Base-by-base conservation (phyloP, 1,140 invertebrate genomes). In the Neotoxoptera formosana region DNA sequence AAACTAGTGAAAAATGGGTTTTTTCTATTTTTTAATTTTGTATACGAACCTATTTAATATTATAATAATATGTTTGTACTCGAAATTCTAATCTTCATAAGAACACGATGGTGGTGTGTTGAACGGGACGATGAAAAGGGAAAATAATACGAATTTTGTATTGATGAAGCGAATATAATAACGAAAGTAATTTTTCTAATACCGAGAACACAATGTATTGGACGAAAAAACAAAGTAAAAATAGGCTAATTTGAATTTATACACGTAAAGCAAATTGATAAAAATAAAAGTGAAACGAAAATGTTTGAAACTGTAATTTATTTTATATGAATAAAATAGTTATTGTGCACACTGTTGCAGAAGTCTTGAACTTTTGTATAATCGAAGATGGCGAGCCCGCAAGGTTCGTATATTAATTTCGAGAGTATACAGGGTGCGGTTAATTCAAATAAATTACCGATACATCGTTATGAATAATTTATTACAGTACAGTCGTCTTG, bases 381-480 rank as follows among this genome's bases (percentile, higher is more conserved):
- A 76, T n/a, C n/a, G 11, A 76, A 76, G 11, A n/a, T 17, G n/a
- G 4, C n/a, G 30, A 76, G 60, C 14, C 30, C n/a, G 21, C 60
- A 83, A 36, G 34, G 6, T 20, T n/a, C 30, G 30, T 67, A 53
- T 67, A 67, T 67, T 81, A 36, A 34, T 81, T 81, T 81, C 4
- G 76, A 34, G 76, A 81, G 36, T 36, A 81, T 36, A 81, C 76
- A 81, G 76, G 76, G 76, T 81, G 76, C 20, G 76, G 76, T 83
- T 34, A 21, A 83, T 83, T 81, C 76, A 83, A 83, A 83, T 83
- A 83, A 83, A 83, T 36, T 83, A 83, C 14, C 76, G 20, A 83
- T 83, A 36, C 76, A 83, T 36, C 21, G 34, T 83, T 83, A 83
- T 83, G 34, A 83, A 83, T 83, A 83, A 83, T 83, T n/a, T 83